Conservation (phyloP, 2,113 vertebrate species). For the Forbesichthys papilliferus region DNA sequence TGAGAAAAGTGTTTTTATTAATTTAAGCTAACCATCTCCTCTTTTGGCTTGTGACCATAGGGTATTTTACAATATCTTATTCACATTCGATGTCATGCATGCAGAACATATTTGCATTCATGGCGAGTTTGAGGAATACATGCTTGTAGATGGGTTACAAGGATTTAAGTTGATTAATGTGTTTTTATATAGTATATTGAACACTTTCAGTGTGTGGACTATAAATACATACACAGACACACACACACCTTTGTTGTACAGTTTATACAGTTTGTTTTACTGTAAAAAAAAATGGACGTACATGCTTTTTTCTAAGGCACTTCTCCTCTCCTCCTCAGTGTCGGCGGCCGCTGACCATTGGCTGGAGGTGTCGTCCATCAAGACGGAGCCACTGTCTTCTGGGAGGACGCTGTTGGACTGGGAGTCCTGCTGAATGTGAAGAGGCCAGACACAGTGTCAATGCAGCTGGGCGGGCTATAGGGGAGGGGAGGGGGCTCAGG, state of each 20-base stretch:
- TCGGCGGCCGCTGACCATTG: conserved; percentile 76
- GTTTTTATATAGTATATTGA: too few relatives aligned
- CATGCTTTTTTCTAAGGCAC: conserved; percentile 91
- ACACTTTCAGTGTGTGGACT: too few relatives aligned
- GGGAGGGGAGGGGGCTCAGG: conserved; percentile 28
- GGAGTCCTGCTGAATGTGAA: conserved; percentile 60
- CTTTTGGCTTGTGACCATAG: too few relatives aligned
- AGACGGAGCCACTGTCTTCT: conserved; percentile 67
- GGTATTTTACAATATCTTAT: too few relatives aligned
- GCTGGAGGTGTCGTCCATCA: conserved; percentile 80
- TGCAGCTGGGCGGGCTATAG: conserved; percentile 24
- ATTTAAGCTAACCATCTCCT: too few relatives aligned
- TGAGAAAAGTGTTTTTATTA: too few relatives aligned
- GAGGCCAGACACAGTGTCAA: conserved; percentile 32
- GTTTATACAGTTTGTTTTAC: conserved; percentile 1
- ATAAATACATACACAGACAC: too few relatives aligned
- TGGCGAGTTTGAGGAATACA: too few relatives aligned
- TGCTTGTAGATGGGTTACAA: too few relatives aligned
- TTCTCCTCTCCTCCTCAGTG: conserved; percentile 82
- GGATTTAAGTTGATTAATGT: too few relatives aligned
- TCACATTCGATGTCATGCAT: too few relatives aligned
- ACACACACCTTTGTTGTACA: not conserved
- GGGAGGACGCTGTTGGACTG: conserved; percentile 67
- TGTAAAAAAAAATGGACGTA: conserved; percentile 63
- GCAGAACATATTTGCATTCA: too few relatives aligned